Evolutionary conservation across 2,888 invertebrate species (phyloP).

Genomic region (Atherix ibis): DNA sequence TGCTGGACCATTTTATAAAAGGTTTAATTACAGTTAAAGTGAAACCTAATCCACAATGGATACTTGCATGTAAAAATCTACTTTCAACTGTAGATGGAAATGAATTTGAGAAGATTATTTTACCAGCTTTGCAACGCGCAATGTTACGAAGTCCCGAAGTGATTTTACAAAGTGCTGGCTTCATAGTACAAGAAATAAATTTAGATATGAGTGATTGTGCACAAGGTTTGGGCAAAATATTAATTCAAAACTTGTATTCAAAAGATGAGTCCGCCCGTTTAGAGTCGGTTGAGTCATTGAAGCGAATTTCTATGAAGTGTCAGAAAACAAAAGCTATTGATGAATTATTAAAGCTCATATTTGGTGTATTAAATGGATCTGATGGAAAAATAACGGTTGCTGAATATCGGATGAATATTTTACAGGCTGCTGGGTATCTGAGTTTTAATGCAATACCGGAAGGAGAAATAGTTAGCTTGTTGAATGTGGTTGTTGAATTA

Average conservation of each 20-base stretch:
- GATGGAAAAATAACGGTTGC: constrained; percentile 81
- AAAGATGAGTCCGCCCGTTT: constrained; percentile 63
- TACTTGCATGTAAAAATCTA: constrained; percentile 49
- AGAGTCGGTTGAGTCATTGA: constrained; percentile 58
- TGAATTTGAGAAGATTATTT: constrained; percentile 55
- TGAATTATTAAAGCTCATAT: constrained; percentile 50
- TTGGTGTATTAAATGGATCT: constrained; percentile 71
- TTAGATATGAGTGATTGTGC: constrained; percentile 66
- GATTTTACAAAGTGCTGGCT: constrained; percentile 63
- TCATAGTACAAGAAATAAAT: constrained; percentile 52
- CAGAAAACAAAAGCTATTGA: constrained; percentile 48
- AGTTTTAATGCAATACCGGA: constrained; percentile 51
- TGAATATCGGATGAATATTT: constrained; percentile 74
- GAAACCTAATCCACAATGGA: constrained; percentile 52
- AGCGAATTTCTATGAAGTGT: constrained; percentile 55
- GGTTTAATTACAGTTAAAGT: constrained; percentile 60
- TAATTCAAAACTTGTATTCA: constrained; percentile 70
- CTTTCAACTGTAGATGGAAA: constrained; percentile 43
- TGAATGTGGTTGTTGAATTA: constrained; percentile 45
- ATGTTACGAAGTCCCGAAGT: constrained; percentile 90
- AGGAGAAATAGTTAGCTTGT: constrained; percentile 39
- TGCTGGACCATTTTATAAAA: constrained; percentile 58
- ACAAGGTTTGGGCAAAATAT: constrained; percentile 61
- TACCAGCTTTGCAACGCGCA: constrained; percentile 79
- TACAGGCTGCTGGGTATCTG: constrained; percentile 62